Base-by-base conservation (phyloP, 2,888 invertebrate species). In the Apamea epomidion region DNA sequence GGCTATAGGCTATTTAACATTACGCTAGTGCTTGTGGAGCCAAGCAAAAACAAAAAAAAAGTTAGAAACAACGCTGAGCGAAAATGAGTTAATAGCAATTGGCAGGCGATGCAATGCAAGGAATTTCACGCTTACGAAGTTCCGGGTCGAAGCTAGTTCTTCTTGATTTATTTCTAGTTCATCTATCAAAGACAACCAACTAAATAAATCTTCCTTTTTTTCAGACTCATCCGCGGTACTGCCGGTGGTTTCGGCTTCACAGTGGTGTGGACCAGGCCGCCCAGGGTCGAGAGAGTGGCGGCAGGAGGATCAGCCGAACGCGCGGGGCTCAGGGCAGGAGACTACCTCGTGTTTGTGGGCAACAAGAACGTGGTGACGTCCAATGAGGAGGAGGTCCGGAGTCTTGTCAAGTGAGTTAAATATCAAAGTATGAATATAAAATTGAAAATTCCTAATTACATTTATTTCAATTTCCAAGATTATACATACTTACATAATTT, bases 241-340 rank as follows among this genome's bases (percentile, higher is more conserved):
- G 97, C 95, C 48, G 97, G 97, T n/a, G 98, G 98, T 45, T 98
- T 98, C 90, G 99, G 99, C 29, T 99, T 99, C 95, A 98, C 98
- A 10, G 98, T 99, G 76, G 98, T 99, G 1, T 99, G 99, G 99
- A 99, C 99, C 12, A 98, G 98, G 91, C 99, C 99, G 0, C 99
- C 99, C 7, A 97, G 98, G 42, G 98, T 99, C 68, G 99, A 99
- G 93, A 97, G 99, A 81, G 98, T 99, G 25, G 99, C 99, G 82
- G 98, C 98, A 0, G 98, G 98, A 6, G 97, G 98, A 25, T 98
- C 98, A 10, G 99, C 99, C 1, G 99, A 99, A 85, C 97, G 98
- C n/a, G 98, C 98, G 8, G 99, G 99, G 10, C 97, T 99, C 21
- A 95, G 98, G 85, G 98, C 99, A 4, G 99, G 99, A 29, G 99